Evolutionary conservation across 2,797 vertebrate genomes (phyloP), one percentile per base, ranked within the genome.

Genomic region (Microctenopoma steveboyesi): DNA sequence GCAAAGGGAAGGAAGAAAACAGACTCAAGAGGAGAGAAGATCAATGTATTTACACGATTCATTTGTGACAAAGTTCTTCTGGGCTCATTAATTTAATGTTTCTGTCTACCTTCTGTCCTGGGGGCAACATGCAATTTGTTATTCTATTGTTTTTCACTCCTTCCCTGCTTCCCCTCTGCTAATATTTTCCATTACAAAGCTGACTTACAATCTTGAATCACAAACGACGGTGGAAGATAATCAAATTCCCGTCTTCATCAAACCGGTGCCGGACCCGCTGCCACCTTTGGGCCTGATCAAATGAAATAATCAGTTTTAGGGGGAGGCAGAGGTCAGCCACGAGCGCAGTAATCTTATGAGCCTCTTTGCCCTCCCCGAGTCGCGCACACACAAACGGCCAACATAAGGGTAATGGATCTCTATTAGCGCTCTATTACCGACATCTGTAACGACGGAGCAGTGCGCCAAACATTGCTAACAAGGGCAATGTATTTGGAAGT

Each of bases 21-120:
- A 81, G 57, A 76, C 42, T 54, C 89, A 92, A 95, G 95, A 95
- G 91, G 86, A 93, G 93, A 94, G 94, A 95, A 97, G 95, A 97
- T 96, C 95, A 97, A 96, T 98, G 97, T 97, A 97, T 97, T 98
- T 97, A 97, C 96, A 98, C 95, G 95, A 97, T 97, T 97, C 96
- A 97, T 98, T 98, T 98, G 96, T 95, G 95, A 95, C 95, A 95
- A 90, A 92, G 95, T 96, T 98, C 91, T 96, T 96, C 96, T 95
- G 94, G 96, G 95, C 95, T 98, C 96, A 97, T 98, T 98, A 97
- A 96, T 97, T 98, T 97, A 96, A 96, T 96, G 96, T 96, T 96
- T 95, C 95, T 95, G 95, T 96, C 95, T 96, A 98, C 97, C 96
- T 98, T 98, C 96, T 95, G 95, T 97, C 96, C 96, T 95, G 92